Evolutionary conservation across 2,797 vertebrate species (phyloP).

Genomic region (Champsocephalus gunnari): DNA sequence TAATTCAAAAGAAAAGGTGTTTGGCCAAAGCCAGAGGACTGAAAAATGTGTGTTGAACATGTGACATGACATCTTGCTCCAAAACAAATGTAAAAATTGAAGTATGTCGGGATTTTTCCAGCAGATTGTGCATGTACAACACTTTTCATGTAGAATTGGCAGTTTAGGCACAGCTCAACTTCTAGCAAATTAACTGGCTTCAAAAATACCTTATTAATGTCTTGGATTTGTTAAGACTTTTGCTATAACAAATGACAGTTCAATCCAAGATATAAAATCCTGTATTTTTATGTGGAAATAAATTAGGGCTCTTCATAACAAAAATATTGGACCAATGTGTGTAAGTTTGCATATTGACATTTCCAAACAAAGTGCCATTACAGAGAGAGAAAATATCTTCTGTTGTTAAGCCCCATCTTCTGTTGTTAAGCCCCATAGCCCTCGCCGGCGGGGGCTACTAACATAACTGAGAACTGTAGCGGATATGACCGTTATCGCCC

Average conservation of each 20-base stretch:
- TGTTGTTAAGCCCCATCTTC: neutral
- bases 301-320: neutral
- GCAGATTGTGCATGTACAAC: neutral
- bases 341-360: neutral
- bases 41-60: slow-evolving; percentile 25
- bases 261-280: neutral
- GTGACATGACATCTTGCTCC: neutral
- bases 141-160: neutral
- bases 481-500: no score
- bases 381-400: neutral
- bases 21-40: slow-evolving; percentile 16
- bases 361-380: no score
- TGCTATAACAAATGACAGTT: neutral
- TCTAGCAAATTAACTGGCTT: neutral
- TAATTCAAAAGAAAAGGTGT: slow-evolving; percentile 66
- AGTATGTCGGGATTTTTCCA: neutral
- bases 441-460: no score
- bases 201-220: neutral
- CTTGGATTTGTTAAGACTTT: neutral
- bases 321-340: neutral
- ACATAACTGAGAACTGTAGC: no score
- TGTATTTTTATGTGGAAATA: neutral
- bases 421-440: no score
- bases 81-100: slow-evolving; percentile 3
- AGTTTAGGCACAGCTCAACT: neutral